These are phyloP conservation scores for Listronotus oregonensis DNA, from an alignment of 1,140 invertebrate species.

Conservation along the genomic window DNA sequence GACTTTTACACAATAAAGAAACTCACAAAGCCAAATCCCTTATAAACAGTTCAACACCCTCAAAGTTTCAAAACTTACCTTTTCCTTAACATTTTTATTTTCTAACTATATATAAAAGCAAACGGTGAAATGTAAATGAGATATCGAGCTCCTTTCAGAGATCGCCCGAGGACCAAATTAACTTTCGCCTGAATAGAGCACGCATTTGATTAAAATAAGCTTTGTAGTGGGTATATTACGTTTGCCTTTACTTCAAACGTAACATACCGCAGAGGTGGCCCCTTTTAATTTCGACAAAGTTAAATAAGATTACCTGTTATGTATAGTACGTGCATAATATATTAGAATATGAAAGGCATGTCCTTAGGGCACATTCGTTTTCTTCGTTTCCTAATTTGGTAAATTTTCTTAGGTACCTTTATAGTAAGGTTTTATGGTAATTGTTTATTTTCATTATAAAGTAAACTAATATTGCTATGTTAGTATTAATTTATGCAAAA, in stretches of 20 bases:
- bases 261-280: constrained; percentile 18
- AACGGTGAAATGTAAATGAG: constrained; percentile 34
- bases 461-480: too few relatives aligned
- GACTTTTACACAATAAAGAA: too few relatives aligned
- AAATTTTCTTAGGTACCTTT: too few relatives aligned
- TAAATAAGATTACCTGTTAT: constrained; percentile 35
- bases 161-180: constrained; percentile 37
- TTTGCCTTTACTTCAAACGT: constrained; percentile 20
- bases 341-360: constrained; percentile 19
- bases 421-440: too few relatives aligned
- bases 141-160: constrained; percentile 32
- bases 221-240: constrained; percentile 23
- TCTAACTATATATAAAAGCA: constrained; percentile 27
- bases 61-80: constrained; percentile 8
- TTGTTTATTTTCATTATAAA: too few relatives aligned
- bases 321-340: constrained; percentile 32
- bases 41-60: constrained; percentile 12
- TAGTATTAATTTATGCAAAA: too few relatives aligned
- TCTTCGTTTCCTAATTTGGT: neutral
- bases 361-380: constrained; percentile 28
- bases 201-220: constrained; percentile 37
- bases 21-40: too few relatives aligned
- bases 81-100: constrained; percentile 20
- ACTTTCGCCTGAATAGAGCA: constrained; percentile 37
- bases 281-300: constrained; percentile 28